Conservation (phyloP, 1,140 invertebrate species). For the Octopus bimaculoides region DNA sequence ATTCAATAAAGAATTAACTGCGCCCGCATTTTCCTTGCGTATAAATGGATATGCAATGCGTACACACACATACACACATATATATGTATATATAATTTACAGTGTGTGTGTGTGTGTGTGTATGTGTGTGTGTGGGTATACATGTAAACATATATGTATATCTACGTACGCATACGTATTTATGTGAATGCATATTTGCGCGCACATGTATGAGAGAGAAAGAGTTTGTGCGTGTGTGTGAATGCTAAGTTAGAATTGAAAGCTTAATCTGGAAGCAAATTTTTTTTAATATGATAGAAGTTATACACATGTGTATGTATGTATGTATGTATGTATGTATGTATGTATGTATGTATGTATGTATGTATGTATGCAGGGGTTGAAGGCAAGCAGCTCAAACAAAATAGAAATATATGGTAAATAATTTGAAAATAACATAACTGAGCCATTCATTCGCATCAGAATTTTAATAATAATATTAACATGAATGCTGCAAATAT, state of each 20-base stretch:
- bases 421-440: too few species aligned
- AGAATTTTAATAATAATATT: too few species aligned
- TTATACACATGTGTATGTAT: constrained; percentile 27
- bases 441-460: too few species aligned
- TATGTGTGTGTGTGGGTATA: constrained; percentile 29
- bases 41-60: not conserved
- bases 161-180: not conserved
- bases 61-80: not conserved
- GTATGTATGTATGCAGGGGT: constrained; percentile 28
- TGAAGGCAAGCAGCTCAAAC: not conserved
- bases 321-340: constrained; percentile 34
- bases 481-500: too few species aligned
- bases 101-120: constrained; percentile 17
- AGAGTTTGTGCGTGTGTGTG: not conserved
- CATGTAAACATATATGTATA: constrained; percentile 33
- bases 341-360: constrained; percentile 30
- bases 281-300: too few species aligned
- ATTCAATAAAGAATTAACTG: too few species aligned
- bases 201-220: not conserved
- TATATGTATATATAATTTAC: not conserved
- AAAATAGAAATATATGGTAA: too few species aligned
- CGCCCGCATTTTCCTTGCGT: not conserved
- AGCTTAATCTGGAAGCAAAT: not conserved
- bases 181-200: not conserved
- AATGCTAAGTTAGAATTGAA: not conserved